Conservation (phyloP, 2,113 vertebrate species). For the Corythoichthys intestinalis region DNA sequence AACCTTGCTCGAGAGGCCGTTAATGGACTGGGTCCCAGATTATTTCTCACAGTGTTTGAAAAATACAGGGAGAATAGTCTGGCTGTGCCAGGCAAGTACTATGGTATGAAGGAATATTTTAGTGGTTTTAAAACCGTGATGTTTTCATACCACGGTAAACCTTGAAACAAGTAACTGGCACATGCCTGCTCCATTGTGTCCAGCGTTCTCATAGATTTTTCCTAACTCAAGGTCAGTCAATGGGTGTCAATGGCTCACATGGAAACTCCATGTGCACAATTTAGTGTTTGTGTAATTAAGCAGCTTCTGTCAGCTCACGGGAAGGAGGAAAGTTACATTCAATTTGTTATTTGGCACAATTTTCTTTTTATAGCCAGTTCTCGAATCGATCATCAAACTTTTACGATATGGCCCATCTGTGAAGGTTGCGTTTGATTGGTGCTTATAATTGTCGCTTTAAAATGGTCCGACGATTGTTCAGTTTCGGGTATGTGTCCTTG, state of each 20-base stretch:
- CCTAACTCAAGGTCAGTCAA: conserved; percentile 40
- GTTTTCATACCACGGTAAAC: too few species aligned
- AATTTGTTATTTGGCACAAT: not conserved
- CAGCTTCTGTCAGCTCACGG: not conserved
- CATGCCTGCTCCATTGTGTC: conserved; percentile 1
- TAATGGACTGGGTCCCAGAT: too few species aligned
- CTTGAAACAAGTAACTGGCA: too few species aligned
- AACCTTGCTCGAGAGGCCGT: too few species aligned
- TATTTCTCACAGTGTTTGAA: too few species aligned
- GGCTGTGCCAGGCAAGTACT: too few species aligned
- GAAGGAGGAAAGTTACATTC: not conserved
- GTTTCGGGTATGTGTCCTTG: not conserved
- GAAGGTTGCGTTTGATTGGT: not conserved
- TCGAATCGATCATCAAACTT: not conserved
- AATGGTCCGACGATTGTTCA: not conserved
- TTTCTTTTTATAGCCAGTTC: not conserved
- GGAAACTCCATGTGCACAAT: not conserved
- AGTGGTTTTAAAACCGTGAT: too few species aligned
- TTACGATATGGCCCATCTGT: not conserved
- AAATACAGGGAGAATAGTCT: too few species aligned
- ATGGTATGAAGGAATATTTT: too few species aligned
- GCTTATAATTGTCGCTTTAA: not conserved
- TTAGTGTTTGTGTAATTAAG: not conserved
- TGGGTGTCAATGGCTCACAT: conserved; percentile 22
- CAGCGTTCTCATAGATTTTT: conserved; percentile 37